A percentile compares a stretch with the other conserved stretches of the same genome.
Conservation (phyloP, 2,113 vertebrate species). For the Mus musculus region DNA sequence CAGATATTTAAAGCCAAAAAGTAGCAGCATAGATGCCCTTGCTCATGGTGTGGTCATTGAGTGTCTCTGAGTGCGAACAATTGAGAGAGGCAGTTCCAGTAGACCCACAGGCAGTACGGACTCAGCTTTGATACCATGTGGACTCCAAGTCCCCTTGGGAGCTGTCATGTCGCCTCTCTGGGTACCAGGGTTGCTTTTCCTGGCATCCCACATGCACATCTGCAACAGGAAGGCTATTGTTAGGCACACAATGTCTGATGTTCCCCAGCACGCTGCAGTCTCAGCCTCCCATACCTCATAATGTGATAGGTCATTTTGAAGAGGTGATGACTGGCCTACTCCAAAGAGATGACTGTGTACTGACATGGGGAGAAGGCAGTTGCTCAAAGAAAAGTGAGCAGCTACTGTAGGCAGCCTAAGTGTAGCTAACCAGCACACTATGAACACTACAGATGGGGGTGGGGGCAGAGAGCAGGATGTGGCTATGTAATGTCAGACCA, state of each 20-base stretch:
- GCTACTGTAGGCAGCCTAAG: neutral
- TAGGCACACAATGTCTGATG: neutral
- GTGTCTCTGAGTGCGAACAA: neutral
- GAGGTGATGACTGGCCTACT: neutral
- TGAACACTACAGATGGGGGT: neutral
- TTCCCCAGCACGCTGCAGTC: too few relatives aligned
- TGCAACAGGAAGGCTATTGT: neutral
- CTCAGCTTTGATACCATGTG: neutral
- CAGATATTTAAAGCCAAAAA: neutral
- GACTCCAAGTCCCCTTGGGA: neutral
- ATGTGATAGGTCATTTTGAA: too few relatives aligned
- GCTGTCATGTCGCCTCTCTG: neutral
- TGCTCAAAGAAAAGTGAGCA: neutral
- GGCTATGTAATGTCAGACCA: neutral
- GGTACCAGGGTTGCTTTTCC: neutral
- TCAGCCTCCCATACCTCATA: neutral
- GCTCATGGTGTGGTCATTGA: neutral
- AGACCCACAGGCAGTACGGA: neutral
- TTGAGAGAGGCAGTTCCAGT: too few relatives aligned
- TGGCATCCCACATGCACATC: neutral
- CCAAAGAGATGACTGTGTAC: rapidly evolving
- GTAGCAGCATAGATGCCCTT: neutral
- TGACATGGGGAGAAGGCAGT: neutral
- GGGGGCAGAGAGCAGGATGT: too few relatives aligned
- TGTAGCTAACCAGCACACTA: too few relatives aligned